These are phyloP conservation scores for Psilopogon haemacephalus DNA, from an alignment of 2,113 vertebrate genomes.

Conservation along the genomic window DNA sequence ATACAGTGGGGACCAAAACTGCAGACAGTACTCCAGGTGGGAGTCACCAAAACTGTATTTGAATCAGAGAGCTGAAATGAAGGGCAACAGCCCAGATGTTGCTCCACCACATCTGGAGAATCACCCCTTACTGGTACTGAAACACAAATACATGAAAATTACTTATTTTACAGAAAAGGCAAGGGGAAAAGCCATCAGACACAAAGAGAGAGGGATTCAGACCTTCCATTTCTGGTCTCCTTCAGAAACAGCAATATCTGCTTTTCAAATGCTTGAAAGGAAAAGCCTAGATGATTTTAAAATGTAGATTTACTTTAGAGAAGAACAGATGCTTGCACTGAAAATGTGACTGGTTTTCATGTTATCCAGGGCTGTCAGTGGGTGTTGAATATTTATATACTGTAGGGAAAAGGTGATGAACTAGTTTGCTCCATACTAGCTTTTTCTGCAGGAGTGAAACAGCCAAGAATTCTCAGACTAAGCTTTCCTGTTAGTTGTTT, in stretches of 20 bases:
- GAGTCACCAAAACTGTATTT: neutral
- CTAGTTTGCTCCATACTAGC: slow-evolving; percentile 37
- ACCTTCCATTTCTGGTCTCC: neutral
- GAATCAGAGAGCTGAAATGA: neutral
- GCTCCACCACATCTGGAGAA: neutral
- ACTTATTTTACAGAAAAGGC: neutral
- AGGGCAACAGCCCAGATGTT: neutral
- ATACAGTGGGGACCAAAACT: too few relatives aligned
- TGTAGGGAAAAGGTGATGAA: slow-evolving; percentile 53
- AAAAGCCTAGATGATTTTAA: neutral
- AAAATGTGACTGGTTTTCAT: slow-evolving; percentile 53
- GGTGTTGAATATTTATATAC: slow-evolving; percentile 68
- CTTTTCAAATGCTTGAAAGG: neutral
- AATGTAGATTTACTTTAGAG: slow-evolving; percentile 4
- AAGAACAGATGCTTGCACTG: slow-evolving; percentile 56
- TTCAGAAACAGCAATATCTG: neutral
- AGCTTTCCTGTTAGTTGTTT: slow-evolving; percentile 47
- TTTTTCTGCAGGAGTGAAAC: slow-evolving; percentile 41
- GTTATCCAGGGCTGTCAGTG: slow-evolving; percentile 42
- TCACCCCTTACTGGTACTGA: neutral
- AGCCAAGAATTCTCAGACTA: slow-evolving; percentile 38
- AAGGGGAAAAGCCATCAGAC: neutral
- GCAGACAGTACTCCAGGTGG: neutral
- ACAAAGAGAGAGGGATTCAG: neutral
- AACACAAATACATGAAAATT: neutral